phyloP scores from a whole-genome alignment of 2,888 invertebrate genomes.

The Drosophila nr. perissopoda region DNA sequence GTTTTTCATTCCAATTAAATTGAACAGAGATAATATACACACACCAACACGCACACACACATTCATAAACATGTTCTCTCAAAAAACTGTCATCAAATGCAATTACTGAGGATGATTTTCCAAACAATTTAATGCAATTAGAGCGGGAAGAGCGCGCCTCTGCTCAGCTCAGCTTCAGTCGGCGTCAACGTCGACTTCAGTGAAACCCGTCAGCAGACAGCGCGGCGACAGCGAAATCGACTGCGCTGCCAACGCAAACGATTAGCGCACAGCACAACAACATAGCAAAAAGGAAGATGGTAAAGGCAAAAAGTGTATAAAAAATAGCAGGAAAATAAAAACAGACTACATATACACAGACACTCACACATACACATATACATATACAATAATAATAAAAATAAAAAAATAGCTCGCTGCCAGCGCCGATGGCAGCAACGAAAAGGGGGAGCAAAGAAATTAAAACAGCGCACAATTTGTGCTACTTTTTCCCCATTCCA shows the following conservation, averaged over 20 bases:
- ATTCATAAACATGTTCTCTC: slow-evolving; percentile 33
- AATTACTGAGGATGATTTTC: slow-evolving; percentile 82
- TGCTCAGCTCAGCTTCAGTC: slow-evolving; percentile 10
- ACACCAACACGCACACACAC: slow-evolving; percentile 3
- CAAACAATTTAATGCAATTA: slow-evolving; percentile 83
- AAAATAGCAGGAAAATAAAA: slow-evolving; percentile 70
- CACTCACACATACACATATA: slow-evolving; percentile 18
- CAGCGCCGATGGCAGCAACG: slow-evolving; percentile 10
- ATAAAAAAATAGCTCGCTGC: slow-evolving; percentile 38
- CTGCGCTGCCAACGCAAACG: slow-evolving; percentile 69
- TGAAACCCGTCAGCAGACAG: slow-evolving; percentile 62
- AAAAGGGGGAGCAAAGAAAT: slow-evolving; percentile 65
- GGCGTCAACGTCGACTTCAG: slow-evolving; percentile 33
- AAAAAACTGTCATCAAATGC: slow-evolving; percentile 72
- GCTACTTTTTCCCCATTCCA: slow-evolving; percentile 80
- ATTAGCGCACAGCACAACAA: slow-evolving; percentile 62
- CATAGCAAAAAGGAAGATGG: slow-evolving; percentile 51
- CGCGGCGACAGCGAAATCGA: slow-evolving; percentile 66
- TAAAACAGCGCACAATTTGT: slow-evolving; percentile 82
- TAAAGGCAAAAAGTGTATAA: slow-evolving; percentile 49
- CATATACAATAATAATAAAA: slow-evolving; percentile 37
- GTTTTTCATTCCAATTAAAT: slow-evolving; percentile 30
- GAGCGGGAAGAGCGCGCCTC: slow-evolving; percentile 54
- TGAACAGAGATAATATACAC: slow-evolving; percentile 21
- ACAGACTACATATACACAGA: slow-evolving; percentile 46